Evolutionary conservation across 2,113 vertebrate species (phyloP).

Genomic region (Sorex fumeus): DNA sequence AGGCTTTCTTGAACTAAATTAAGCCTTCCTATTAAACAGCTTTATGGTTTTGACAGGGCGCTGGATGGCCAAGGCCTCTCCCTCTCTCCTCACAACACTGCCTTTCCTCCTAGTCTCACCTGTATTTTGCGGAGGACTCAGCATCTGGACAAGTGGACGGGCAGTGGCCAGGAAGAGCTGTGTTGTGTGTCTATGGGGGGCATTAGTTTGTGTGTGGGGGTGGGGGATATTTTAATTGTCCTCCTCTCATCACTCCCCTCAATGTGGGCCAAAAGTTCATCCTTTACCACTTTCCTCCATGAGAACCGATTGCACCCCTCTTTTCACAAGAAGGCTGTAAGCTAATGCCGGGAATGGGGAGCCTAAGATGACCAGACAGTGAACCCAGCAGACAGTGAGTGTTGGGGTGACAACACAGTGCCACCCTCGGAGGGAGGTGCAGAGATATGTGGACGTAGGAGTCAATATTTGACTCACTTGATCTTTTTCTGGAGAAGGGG

Average conservation of each 20-base stretch:
- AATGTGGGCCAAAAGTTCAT: background rate
- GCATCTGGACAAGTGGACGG: background rate
- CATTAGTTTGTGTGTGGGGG: background rate
- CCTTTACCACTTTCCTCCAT: background rate
- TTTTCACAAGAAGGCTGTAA: background rate
- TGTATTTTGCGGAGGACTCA: background rate
- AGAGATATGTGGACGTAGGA: background rate
- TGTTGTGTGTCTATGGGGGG: too few species aligned
- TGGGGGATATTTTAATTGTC: background rate
- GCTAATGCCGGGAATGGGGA: background rate
- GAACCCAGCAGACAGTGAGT: background rate
- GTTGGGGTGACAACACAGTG: background rate
- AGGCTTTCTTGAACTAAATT: background rate
- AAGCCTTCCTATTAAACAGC: background rate
- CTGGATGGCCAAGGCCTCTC: background rate
- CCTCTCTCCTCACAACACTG: background rate
- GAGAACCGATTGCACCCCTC: background rate
- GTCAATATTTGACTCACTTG: background rate
- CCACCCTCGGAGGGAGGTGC: too few species aligned
- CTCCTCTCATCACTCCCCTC: background rate
- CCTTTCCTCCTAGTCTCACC: background rate
- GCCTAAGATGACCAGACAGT: background rate
- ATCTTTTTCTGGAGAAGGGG: conserved; percentile 7
- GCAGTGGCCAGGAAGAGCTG: background rate
- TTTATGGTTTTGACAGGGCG: background rate